Evolutionary conservation across 2,797 vertebrate genomes (phyloP).

Genomic region (Antennarius maculatus): DNA sequence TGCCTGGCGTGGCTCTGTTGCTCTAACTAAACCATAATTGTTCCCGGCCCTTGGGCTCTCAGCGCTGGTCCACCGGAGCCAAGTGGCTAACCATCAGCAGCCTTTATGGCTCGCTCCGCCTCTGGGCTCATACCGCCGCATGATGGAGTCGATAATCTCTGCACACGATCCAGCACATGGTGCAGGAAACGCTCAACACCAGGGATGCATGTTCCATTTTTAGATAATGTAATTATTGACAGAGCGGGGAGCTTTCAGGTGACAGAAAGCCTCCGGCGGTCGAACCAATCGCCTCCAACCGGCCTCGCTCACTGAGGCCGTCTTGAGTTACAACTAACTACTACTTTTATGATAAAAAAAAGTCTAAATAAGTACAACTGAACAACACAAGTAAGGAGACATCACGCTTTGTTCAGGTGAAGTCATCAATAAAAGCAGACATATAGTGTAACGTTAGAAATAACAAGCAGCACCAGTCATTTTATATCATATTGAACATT

Average conservation of each 20-base stretch:
- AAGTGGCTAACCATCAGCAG: constrained; percentile 73
- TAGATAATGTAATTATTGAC: not conserved
- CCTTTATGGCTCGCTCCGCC: constrained; percentile 45
- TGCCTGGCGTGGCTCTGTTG: constrained; percentile 54
- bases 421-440: no score
- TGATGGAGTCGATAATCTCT: constrained; percentile 43
- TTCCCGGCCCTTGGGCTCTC: constrained; percentile 59
- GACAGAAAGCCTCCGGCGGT: not conserved
- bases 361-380: no score
- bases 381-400: no score
- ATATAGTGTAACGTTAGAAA: no score
- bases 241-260: not conserved
- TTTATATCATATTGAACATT: no score
- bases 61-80: constrained; percentile 50
- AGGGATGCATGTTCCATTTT: constrained; percentile 8
- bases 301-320: no score
- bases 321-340: no score
- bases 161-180: not conserved
- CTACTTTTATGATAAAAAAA: no score
- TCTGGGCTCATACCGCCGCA: constrained; percentile 40
- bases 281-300: not conserved
- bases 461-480: no score
- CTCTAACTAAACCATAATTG: constrained; percentile 73
- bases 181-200: not conserved
- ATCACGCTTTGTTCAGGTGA: no score